Conservation (phyloP, 53 echinoderm and acorn worm genomes). For the Stichopus horrens region DNA sequence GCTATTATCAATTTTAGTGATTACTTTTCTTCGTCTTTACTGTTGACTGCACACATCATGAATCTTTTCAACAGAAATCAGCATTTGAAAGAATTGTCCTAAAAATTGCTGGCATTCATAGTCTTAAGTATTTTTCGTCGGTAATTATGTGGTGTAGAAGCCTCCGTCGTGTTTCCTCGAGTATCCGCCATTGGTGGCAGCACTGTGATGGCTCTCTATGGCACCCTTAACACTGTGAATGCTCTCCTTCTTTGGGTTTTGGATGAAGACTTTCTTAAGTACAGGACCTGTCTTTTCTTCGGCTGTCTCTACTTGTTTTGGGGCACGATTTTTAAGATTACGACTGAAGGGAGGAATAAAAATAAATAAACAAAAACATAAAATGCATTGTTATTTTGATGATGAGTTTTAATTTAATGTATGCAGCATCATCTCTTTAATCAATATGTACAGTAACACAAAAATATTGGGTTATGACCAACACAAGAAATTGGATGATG, state of each 20-base stretch:
- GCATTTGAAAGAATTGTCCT: background rate
- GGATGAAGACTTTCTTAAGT: constrained; percentile 54
- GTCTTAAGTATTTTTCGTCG: background rate
- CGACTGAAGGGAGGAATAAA: constrained; percentile 49
- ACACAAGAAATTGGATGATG: no score
- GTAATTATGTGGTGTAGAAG: constrained; percentile 84
- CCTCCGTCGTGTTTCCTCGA: constrained; percentile 96
- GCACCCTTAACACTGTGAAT: constrained; percentile 89
- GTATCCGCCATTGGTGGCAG: constrained; percentile 89
- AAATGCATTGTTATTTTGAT: no score
- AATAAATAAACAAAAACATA: background rate
- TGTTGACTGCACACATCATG: no score
- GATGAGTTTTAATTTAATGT: no score
- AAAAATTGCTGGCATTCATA: background rate
- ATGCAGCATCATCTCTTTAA: no score
- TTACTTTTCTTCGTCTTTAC: no score
- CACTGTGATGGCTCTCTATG: constrained; percentile 86
- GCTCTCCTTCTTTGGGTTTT: constrained; percentile 88
- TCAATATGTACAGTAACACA: no score
- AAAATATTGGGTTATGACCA: no score
- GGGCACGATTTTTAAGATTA: constrained; percentile 75
- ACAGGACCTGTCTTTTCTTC: constrained; percentile 45
- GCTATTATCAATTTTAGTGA: no score
- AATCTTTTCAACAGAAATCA: background rate
- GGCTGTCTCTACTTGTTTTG: constrained; percentile 41